A percentile compares a stretch with the other conserved stretches of the same genome.
These are phyloP conservation scores for Pseudachorutes palmiensis DNA, from an alignment of 1,140 invertebrate species.

Conservation along the genomic window DNA sequence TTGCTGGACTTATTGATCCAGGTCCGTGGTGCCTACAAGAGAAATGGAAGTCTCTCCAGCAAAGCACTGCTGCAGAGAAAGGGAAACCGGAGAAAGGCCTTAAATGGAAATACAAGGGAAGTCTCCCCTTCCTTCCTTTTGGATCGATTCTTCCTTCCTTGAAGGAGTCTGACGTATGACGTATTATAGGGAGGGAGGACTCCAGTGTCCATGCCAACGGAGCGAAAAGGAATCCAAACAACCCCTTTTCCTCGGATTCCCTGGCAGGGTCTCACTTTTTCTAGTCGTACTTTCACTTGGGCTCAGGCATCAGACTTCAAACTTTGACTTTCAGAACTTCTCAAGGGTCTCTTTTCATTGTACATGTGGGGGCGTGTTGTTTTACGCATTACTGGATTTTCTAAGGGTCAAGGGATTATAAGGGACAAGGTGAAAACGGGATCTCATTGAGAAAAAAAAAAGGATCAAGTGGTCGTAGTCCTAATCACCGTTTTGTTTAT, in stretches of 20 bases:
- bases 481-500: no score
- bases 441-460: no score
- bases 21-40: background rate
- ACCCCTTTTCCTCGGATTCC: background rate
- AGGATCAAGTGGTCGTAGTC: no score
- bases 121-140: background rate
- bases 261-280: background rate
- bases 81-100: conserved; percentile 30
- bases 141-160: conserved; percentile 10
- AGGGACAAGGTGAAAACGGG: no score
- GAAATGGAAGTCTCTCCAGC: background rate
- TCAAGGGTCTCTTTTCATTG: no score
- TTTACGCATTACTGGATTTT: no score
- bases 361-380: no score
- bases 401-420: no score
- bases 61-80: background rate
- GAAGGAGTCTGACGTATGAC: no score
- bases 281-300: background rate
- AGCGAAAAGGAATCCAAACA: background rate
- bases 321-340: no score
- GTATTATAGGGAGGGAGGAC: conserved; percentile 4
- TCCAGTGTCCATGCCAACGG: no score
- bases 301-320: background rate
- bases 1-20: conserved; percentile 6
- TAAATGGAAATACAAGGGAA: conserved; percentile 32